Base-by-base conservation (phyloP, 2,113 vertebrate species). In the Gallinago media region DNA sequence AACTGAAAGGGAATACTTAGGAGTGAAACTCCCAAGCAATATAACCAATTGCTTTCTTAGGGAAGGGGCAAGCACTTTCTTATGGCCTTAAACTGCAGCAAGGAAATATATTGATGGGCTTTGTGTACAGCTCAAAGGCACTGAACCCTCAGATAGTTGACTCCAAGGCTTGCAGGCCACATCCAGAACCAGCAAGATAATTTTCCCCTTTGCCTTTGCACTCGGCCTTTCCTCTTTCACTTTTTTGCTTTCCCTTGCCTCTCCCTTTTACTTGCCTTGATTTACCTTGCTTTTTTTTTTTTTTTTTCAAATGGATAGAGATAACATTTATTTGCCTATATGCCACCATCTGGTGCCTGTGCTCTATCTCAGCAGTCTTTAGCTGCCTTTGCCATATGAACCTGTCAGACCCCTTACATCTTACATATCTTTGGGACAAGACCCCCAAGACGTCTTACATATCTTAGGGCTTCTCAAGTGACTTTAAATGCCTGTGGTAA, bases 1-100 rank as follows among this genome's bases (percentile, higher is more conserved):
- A 88, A 63, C 79, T 59, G 91, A 92, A 88, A 90, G 47, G 44
- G 40, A 84, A 91, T 90, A 90, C 59, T 81, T 90, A 67, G 42
- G 38, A 72, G 55, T 78, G 59, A 90, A 77, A 74, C n/a, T 86
- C 73, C 83, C 62, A 71, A 84, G 49, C n/a, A 71, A 17, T 72
- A 86, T 50, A 88, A 88, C 34, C 52, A 68, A 91, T 86, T 42
- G n/a, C 23, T 80, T 92, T 96, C 75, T 67, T 59, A 75, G 27
- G n/a, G 38, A 92, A 95, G 55, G 55, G 76, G 61, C 34, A 76
- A 80, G 21, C 26, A 27, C 46, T 80, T 88, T 90, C 55, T 82
- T 65, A 85, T 12, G 54, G 70, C 85, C 42, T 75, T 72, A 44
- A 32, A 68, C 0, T 71, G 75, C 32, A 88, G 62, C 29, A 92